Base-by-base conservation (phyloP, 2,113 vertebrate genomes). In the Passer domesticus region DNA sequence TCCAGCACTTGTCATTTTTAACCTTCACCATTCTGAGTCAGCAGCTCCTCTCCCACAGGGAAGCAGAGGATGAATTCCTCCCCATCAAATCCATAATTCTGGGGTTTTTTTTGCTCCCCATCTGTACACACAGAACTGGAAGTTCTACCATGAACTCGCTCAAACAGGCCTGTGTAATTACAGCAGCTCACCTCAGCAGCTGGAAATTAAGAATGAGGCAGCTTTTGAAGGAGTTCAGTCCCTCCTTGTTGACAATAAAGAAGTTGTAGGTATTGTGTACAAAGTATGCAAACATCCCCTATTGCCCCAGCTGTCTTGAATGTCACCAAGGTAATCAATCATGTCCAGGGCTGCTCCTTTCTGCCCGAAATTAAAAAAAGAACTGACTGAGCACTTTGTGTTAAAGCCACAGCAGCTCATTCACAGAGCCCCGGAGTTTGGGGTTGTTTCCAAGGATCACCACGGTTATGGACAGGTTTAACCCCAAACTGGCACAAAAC, bases 1-100 rank as follows among this genome's bases (percentile, higher is more conserved):
- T 20, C 18, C 66, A 23, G 4, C 11, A 0, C 27, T 44, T 7
- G 27, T 41, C 4, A 1, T 44, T 75, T 73, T 0, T 24, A 15
- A 44, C 68, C 87, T 31, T 37, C 43, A 1, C 2, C 4, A 0
- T 1, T 10, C 35, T 2, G 5, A 77, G 30, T 0, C n/a, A 25
- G 25, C 43, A 15, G 59, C 80, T 79, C 30, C 9, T 37, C 64
- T 83, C 60, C 53, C 44, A 5, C 31, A 4, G 31, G 53, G 49
- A 3, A 7, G 37, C 1, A 49, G 17, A n/a, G 35, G 18, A 7
- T 18, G 4, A 15, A 56, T 80, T 78, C 66, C 66, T 94, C 64
- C 56, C 14, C 74, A 13, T 4, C 43, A 8, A 15, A 5, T 14
- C 92, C 50, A 6, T 10, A 6, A 59, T 39, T 83, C 73, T 87